Evolutionary conservation across 2,888 invertebrate genomes (phyloP).

Genomic region (Escarpia spicata): DNA sequence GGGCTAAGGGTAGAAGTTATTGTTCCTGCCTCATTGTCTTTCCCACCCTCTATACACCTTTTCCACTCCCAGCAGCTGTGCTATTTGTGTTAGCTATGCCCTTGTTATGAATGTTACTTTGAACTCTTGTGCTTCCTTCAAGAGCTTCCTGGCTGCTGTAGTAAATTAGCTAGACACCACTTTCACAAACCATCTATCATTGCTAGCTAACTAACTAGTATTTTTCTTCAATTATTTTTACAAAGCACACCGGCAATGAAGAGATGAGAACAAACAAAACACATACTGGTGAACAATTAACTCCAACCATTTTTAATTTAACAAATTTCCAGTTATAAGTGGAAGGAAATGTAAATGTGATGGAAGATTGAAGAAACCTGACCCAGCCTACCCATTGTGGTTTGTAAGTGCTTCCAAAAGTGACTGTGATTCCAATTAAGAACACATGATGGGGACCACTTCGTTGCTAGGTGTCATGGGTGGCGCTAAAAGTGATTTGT

Average conservation of each 20-base stretch:
- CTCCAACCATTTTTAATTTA: neutral
- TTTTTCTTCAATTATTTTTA: constrained; percentile 2
- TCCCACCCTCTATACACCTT: neutral
- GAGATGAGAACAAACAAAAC: neutral
- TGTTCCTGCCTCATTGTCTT: neutral
- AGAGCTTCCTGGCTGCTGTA: neutral
- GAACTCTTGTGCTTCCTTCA: too few species aligned
- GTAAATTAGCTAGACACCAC: neutral
- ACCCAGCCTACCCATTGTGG: neutral
- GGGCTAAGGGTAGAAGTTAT: neutral
- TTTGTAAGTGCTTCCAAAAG: neutral
- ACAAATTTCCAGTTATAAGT: neutral
- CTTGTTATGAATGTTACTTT: neutral
- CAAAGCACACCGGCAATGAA: neutral
- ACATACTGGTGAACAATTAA: neutral
- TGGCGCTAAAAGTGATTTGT: neutral
- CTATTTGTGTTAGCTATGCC: neutral
- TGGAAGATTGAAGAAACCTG: neutral
- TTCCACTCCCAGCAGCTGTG: neutral
- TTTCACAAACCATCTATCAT: neutral
- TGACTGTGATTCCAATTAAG: neutral
- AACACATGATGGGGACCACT: neutral
- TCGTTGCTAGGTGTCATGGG: neutral
- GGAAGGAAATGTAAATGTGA: neutral
- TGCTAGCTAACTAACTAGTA: neutral